These are phyloP conservation scores for Bovichtus variegatus DNA, from an alignment of 2,797 vertebrate genomes.

Conservation along the genomic window DNA sequence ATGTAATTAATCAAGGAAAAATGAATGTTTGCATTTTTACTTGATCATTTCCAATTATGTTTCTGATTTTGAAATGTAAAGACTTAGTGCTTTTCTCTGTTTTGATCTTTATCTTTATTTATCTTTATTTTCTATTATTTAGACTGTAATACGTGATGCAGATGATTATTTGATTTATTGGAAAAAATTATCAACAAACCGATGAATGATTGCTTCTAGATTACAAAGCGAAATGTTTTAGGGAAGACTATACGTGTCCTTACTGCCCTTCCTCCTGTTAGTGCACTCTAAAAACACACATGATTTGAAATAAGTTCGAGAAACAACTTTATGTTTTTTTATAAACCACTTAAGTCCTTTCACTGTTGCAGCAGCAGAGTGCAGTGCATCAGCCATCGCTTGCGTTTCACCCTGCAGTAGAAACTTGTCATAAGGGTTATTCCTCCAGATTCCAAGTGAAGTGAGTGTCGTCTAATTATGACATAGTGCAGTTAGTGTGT, in stretches of 20 bases:
- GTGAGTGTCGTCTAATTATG: slow-evolving; percentile 77
- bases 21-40: not conserved
- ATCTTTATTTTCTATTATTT: not conserved
- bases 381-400: slow-evolving; percentile 19
- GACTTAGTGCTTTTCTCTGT: not conserved
- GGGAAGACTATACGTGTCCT: not conserved
- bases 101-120: not conserved
- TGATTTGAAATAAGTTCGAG: slow-evolving; percentile 1
- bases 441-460: slow-evolving; percentile 61
- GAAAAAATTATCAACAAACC: not conserved
- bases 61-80: not conserved
- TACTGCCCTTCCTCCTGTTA: not conserved
- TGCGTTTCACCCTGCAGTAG: slow-evolving; percentile 51
- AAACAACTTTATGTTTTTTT: slow-evolving; percentile 34
- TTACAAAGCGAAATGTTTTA: not conserved
- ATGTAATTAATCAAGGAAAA: not conserved
- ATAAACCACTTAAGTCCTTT: slow-evolving; percentile 18
- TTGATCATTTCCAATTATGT: too few relatives aligned
- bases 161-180: not conserved
- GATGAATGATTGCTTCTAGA: not conserved
- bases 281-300: slow-evolving; percentile 1
- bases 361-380: slow-evolving; percentile 25
- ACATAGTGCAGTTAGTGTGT: slow-evolving; percentile 73
- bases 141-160: not conserved
- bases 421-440: slow-evolving; percentile 67